Conservation (phyloP, 2,113 vertebrate species). For the Nycticorax nycticorax region DNA sequence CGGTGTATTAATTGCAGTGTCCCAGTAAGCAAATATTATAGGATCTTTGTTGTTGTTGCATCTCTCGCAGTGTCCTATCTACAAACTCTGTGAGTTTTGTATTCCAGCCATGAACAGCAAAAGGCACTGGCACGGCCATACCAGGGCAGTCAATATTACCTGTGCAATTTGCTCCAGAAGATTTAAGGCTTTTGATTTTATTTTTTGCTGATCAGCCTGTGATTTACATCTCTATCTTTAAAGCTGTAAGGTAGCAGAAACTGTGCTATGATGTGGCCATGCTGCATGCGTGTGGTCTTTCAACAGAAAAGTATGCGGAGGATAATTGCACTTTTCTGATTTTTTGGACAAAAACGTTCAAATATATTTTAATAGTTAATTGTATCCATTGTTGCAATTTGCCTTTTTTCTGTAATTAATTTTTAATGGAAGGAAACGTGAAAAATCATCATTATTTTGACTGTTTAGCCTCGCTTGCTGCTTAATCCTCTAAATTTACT, state of each 20-base stretch:
- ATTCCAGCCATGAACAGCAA: background rate
- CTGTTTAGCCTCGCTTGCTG: constrained; percentile 64
- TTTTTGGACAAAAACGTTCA: background rate
- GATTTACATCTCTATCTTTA: background rate
- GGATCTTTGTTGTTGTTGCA: background rate
- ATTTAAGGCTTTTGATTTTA: background rate
- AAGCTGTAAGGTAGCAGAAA: background rate
- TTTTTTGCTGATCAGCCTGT: background rate
- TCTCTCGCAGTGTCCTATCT: background rate
- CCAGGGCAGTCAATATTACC: background rate
- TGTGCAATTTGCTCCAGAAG: background rate
- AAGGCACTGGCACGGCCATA: background rate
- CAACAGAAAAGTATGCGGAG: background rate
- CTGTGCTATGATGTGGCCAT: background rate
- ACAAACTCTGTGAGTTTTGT: background rate
- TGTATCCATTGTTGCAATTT: background rate
- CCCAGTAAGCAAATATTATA: background rate
- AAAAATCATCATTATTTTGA: constrained; percentile 67
- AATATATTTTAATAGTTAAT: background rate
- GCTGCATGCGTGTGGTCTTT: background rate
- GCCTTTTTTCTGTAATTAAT: background rate
- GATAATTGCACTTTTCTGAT: background rate
- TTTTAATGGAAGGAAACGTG: background rate
- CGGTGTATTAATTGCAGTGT: background rate
- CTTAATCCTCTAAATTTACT: constrained; percentile 74